Percentiles rank a stretch among this genome's conserved stretches.
Conservation (phyloP, 2,888 invertebrate genomes). For the Lumbricus terrestris region DNA sequence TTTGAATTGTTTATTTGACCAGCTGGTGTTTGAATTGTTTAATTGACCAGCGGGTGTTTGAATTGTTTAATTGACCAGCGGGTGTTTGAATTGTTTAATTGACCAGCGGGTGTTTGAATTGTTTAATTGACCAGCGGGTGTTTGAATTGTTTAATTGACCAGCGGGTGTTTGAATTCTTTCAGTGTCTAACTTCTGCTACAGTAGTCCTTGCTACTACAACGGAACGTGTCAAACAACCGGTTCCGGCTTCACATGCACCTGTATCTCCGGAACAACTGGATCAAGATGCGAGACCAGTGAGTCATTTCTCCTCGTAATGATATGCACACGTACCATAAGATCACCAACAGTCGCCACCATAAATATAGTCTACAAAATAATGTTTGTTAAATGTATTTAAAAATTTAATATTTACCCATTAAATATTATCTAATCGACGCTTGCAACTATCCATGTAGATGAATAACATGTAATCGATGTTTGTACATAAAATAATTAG, state of each 20-base stretch:
- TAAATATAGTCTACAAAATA: background rate
- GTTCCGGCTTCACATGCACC: constrained; percentile 10
- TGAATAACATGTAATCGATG: too few species aligned
- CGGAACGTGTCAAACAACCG: constrained; percentile 16
- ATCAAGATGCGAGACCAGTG: constrained; percentile 30
- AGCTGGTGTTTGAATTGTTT: background rate
- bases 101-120: background rate
- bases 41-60: too few species aligned
- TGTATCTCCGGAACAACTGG: constrained; percentile 22
- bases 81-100: background rate
- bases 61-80: too few species aligned
- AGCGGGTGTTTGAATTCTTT: background rate
- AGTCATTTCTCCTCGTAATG: background rate
- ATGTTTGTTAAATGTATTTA: too few species aligned
- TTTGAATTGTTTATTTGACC: background rate
- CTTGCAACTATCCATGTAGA: too few species aligned
- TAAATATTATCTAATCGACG: too few species aligned
- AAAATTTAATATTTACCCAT: too few species aligned
- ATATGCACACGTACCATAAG: too few species aligned
- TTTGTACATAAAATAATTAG: too few species aligned
- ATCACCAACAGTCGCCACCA: background rate
- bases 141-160: too few species aligned
- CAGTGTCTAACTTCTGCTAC: constrained; percentile 25
- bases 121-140: background rate
- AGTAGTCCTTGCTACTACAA: constrained; percentile 26